A percentile compares a stretch with the other conserved stretches of the same genome.
phyloP scores from a whole-genome alignment of 1,140 invertebrate genomes.

The Sminthurinus signatus region DNA sequence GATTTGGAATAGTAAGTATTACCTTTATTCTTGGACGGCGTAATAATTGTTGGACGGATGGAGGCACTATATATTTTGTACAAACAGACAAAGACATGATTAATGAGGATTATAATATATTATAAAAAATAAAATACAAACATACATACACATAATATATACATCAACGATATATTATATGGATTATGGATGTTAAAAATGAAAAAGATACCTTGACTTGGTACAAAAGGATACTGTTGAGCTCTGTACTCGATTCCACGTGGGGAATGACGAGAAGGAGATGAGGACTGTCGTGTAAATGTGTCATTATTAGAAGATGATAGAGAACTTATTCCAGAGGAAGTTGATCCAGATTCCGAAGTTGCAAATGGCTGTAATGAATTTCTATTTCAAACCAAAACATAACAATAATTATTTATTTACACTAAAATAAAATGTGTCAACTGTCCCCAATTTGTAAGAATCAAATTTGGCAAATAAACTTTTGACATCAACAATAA shows the following conservation, averaged over 20 bases:
- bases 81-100: constrained; percentile 43
- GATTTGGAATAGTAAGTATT: too few species aligned
- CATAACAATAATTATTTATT: not conserved
- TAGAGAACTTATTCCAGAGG: constrained; percentile 26
- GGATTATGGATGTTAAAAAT: constrained; percentile 4
- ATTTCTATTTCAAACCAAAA: constrained; percentile 20
- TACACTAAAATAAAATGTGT: constrained; percentile 1
- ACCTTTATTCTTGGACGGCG: too few species aligned
- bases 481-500: not conserved
- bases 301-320: constrained; percentile 21
- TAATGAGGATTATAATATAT: constrained; percentile 16
- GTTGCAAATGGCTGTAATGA: constrained; percentile 39
- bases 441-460: too few species aligned
- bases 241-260: constrained; percentile 38
- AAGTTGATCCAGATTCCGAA: constrained; percentile 27
- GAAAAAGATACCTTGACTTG: constrained; percentile 33
- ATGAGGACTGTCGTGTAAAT: constrained; percentile 38
- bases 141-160: not conserved
- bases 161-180: not conserved
- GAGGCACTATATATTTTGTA: constrained; percentile 48
- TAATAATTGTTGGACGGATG: constrained; percentile 70
- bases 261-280: constrained; percentile 45
- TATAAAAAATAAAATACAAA: not conserved
- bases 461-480: not conserved
- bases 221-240: constrained; percentile 41